Base-by-base conservation (phyloP, 2,888 invertebrate species). In the Cordilura impudica region DNA sequence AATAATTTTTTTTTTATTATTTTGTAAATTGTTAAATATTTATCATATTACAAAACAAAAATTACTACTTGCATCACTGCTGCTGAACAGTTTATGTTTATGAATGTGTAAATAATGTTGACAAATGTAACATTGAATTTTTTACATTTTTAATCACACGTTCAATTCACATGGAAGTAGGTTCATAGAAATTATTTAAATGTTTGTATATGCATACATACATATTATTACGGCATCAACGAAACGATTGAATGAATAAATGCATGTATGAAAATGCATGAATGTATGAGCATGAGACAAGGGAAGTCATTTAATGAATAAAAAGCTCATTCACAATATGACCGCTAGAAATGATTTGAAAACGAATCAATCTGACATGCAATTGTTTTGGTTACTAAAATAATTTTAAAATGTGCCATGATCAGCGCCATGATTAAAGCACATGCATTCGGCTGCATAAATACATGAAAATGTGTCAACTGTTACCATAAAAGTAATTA, bases 291-390 rank as follows among this genome's bases (percentile, higher is more conserved):
- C 21, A 26, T 21, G 18, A 39, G 18, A 43, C 66, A 23, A 67
- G 69, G 75, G 71, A 71, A 58, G 35, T 56, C 60, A 49, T 74
- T 71, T 71, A 67, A 26, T 16, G 65, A 61, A 75, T 43, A 56
- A 67, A 78, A 70, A 73, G 58, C 56, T 31, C 65, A 73, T 69
- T 78, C 69, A 74, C 51, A 73, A 65, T 73, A 65, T 73, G 73
- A 73, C 78, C 73, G 65, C 60, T 63, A 78, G 73, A 74, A n/a
- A n/a, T n/a, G n/a, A 70, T 74, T 78, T 74, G 65, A 70, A 70
- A 74, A 78, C 69, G 65, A 70, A 74, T 74, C 73, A 78, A 78
- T 29, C 43, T 78, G 70, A 78, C 61, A 70, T 70, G 70, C 60
- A 58, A 67, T 56, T 56, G 53, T 66, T 70, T 47, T 66, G 51